Evolutionary conservation across 2,797 vertebrate species (phyloP).

Genomic region (Tangara arthus): DNA sequence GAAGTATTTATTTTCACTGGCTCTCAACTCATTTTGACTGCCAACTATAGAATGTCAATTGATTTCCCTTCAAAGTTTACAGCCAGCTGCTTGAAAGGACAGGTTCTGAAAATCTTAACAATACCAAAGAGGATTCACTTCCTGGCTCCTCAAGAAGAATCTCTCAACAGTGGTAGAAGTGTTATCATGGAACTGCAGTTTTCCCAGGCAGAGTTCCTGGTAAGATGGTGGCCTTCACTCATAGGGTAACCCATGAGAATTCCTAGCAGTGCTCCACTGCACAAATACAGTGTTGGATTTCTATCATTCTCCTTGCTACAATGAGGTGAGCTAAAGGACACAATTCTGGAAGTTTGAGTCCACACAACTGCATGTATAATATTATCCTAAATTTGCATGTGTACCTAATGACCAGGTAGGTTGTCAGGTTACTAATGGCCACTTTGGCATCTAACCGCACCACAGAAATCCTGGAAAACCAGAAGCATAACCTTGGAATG

Average conservation of each 20-base stretch:
- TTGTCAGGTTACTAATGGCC: neutral
- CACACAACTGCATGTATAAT: neutral
- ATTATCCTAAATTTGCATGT: neutral
- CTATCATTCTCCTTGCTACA: neutral
- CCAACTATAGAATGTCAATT: neutral
- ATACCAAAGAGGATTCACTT: neutral
- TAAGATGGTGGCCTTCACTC: neutral
- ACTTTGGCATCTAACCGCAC: neutral
- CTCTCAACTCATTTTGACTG: neutral
- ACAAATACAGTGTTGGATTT: neutral
- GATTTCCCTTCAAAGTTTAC: neutral
- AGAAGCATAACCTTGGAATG: neutral
- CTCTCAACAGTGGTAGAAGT: neutral
- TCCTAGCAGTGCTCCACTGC: neutral
- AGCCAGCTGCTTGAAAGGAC: neutral
- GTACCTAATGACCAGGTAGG: no score
- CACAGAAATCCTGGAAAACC: neutral
- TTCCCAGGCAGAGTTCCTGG: neutral
- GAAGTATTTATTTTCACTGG: slow-evolving; percentile 28
- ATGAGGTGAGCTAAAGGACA: neutral
- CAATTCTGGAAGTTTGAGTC: neutral
- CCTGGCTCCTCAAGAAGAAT: neutral
- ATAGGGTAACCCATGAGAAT: neutral
- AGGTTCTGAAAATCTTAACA: neutral
- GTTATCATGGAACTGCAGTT: neutral